These are phyloP conservation scores for Engystomops pustulosus DNA, from an alignment of 2,113 vertebrate species.

Conservation along the genomic window DNA sequence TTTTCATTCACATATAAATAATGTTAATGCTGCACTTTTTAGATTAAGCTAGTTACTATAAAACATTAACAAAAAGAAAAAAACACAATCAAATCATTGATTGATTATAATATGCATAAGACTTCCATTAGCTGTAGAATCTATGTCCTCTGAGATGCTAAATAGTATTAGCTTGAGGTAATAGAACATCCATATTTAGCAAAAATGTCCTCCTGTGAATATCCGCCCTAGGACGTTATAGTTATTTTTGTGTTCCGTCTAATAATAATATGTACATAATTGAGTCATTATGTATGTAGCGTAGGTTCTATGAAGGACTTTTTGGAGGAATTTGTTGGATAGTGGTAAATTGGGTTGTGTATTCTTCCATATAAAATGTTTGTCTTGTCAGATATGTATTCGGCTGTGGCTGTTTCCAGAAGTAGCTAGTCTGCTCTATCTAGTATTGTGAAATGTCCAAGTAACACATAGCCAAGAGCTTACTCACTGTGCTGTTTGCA, in stretches of 20 bases:
- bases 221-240: not conserved
- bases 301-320: not conserved
- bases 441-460: constrained; percentile 44
- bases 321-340: not conserved
- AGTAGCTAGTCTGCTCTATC: constrained; percentile 39
- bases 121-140: not conserved
- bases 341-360: not conserved
- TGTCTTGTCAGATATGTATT: constrained; percentile 8
- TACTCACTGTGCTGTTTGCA: constrained; percentile 46
- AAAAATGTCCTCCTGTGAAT: not conserved
- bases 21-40: not conserved
- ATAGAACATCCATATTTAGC: constrained; percentile 12
- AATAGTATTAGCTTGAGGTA: constrained; percentile 24
- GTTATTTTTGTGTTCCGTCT: not conserved
- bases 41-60: not conserved
- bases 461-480: constrained; percentile 17
- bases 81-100: not conserved
- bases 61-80: not conserved
- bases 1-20: not conserved
- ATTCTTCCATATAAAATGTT: not conserved
- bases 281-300: not conserved
- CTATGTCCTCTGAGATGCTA: not conserved
- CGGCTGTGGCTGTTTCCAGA: constrained; percentile 18
- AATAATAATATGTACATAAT: constrained; percentile 22
- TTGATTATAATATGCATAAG: constrained; percentile 12